phyloP scores from a whole-genome alignment of 2,888 invertebrate genomes.

The Cheilosia impressa region DNA sequence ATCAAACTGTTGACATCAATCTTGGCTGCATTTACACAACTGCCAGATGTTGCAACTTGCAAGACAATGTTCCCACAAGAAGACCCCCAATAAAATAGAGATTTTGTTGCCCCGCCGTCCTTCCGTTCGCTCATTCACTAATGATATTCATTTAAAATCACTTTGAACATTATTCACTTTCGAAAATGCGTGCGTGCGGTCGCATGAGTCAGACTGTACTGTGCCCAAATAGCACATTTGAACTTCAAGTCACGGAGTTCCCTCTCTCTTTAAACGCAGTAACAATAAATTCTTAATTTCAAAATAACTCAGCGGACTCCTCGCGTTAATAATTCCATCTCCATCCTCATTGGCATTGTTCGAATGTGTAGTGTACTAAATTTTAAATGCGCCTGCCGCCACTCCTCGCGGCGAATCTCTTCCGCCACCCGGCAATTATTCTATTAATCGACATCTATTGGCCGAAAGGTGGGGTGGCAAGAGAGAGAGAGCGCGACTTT shows the following conservation, averaged over 20 bases:
- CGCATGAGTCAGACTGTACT: constrained; percentile 36
- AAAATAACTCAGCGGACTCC: constrained; percentile 64
- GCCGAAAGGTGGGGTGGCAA: neutral
- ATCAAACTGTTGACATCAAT: neutral
- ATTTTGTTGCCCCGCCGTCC: neutral
- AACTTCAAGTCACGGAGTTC: constrained; percentile 72
- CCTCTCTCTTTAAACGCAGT: constrained; percentile 21
- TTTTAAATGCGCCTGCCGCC: constrained; percentile 25
- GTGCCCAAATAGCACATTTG: constrained; percentile 53
- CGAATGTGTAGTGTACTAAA: constrained; percentile 35
- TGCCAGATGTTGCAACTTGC: constrained; percentile 15
- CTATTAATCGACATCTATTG: constrained; percentile 73
- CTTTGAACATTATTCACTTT: constrained; percentile 64
- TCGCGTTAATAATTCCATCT: constrained; percentile 63
- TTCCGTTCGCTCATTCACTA: constrained; percentile 30
- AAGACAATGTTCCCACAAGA: constrained; percentile 27
- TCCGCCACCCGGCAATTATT: constrained; percentile 63
- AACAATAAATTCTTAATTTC: constrained; percentile 72
- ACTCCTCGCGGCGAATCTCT: constrained; percentile 30
- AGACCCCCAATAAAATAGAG: constrained; percentile 4
- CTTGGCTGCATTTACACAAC: neutral
- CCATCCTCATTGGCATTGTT: constrained; percentile 70
- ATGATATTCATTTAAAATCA: constrained; percentile 65
- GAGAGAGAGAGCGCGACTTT: constrained; percentile 18
- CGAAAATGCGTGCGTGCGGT: constrained; percentile 48